Evolutionary conservation across 2,113 vertebrate species (phyloP).

Genomic region (Nycticryphes semicollaris): DNA sequence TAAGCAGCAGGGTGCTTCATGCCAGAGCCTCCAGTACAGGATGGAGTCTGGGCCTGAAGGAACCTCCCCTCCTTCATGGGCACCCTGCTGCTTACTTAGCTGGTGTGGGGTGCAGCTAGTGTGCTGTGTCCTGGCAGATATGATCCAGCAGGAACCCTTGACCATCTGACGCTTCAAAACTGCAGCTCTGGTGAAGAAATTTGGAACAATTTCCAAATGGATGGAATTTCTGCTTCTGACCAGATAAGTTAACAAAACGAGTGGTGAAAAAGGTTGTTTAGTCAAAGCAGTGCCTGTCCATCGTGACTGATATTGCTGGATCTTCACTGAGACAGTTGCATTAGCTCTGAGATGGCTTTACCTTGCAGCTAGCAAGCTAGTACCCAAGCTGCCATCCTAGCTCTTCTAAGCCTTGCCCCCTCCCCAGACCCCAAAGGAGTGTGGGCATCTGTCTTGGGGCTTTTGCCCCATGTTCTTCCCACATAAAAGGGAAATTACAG

Average conservation of each 20-base stretch:
- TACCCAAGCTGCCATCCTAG: not conserved
- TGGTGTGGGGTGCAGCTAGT: not conserved
- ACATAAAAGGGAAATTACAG: not conserved
- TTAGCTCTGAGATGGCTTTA: not conserved
- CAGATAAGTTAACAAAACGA: not conserved
- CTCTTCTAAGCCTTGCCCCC: not conserved
- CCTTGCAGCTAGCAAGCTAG: not conserved
- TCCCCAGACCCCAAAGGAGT: not conserved
- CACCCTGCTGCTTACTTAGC: not conserved
- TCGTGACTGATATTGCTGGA: not conserved
- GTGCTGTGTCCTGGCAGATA: not conserved
- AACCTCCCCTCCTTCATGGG: rapidly evolving
- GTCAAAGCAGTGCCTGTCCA: not conserved
- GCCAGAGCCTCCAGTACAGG: not conserved
- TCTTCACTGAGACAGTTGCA: not conserved
- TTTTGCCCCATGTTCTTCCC: not conserved
- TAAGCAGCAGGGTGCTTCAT: too few species aligned
- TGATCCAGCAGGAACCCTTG: not conserved
- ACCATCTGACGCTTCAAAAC: not conserved
- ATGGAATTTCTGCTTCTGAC: not conserved
- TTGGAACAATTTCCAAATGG: not conserved
- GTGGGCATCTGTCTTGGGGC: not conserved
- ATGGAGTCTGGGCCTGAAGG: not conserved
- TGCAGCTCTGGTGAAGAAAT: not conserved
- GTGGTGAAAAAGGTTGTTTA: not conserved